Evolutionary conservation across 2,113 vertebrate genomes (phyloP).

Genomic region (Leiothrix lutea): DNA sequence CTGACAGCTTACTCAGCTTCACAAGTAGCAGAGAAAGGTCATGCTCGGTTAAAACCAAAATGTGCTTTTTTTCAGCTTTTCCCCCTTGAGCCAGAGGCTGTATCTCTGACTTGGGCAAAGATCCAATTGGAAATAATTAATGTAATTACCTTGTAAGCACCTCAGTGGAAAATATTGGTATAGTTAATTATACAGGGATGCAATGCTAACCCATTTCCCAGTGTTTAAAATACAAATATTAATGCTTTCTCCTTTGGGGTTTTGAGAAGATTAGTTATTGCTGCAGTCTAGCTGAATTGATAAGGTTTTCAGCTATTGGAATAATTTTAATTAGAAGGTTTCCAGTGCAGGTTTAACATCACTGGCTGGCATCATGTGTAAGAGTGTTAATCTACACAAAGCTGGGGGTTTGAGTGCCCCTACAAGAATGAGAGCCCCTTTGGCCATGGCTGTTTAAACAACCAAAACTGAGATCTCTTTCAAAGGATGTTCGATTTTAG

Average conservation of each 20-base stretch:
- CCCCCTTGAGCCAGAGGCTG: background rate
- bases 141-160: conserved; percentile 48
- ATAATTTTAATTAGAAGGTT: background rate
- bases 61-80: background rate
- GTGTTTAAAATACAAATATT: conserved; percentile 25
- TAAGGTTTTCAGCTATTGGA: background rate
- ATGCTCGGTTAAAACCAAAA: background rate
- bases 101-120: background rate
- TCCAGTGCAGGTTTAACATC: background rate
- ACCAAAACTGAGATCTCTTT: background rate
- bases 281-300: background rate
- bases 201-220: background rate
- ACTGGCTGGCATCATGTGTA: rapidly evolving
- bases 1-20: background rate
- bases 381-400: rapidly evolving
- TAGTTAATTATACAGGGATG: conserved; percentile 11
- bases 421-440: background rate
- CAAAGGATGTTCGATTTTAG: background rate
- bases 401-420: background rate
- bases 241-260: background rate
- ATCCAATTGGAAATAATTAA: conserved; percentile 30
- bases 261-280: background rate
- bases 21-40: background rate
- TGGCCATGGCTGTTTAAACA: background rate
- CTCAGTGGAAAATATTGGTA: conserved; percentile 35